phyloP scores from a whole-genome alignment of 2,888 invertebrate species.

The Hedya salicella region DNA sequence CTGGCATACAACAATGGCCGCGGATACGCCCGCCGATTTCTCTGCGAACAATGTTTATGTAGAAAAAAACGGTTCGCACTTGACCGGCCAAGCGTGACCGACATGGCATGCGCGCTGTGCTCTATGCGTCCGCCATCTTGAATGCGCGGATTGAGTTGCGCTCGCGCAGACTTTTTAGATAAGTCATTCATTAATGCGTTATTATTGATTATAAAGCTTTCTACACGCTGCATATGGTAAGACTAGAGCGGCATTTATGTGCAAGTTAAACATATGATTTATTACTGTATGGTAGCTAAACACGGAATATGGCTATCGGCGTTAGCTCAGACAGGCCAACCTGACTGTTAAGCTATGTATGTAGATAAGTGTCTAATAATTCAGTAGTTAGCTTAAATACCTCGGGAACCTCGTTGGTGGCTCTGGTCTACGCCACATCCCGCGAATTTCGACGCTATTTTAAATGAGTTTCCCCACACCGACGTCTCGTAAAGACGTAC shows the following conservation, averaged over 20 bases:
- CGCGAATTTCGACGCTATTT: too few species aligned
- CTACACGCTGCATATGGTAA: slow-evolving; percentile 27
- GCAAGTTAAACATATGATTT: background rate
- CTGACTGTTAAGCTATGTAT: too few species aligned
- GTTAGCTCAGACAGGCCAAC: background rate
- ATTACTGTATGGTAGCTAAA: background rate
- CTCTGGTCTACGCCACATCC: too few species aligned
- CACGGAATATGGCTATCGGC: background rate
- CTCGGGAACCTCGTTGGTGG: too few species aligned
- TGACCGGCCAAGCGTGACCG: slow-evolving; percentile 73
- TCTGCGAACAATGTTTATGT: slow-evolving; percentile 83
- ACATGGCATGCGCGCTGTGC: slow-evolving; percentile 80
- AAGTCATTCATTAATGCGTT: slow-evolving; percentile 31
- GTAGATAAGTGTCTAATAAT: too few species aligned
- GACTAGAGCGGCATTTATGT: background rate
- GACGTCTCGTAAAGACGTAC: too few species aligned
- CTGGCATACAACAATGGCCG: slow-evolving; percentile 77
- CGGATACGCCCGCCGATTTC: slow-evolving; percentile 83
- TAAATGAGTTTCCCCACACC: too few species aligned
- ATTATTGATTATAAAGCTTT: slow-evolving; percentile 27
- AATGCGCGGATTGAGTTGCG: slow-evolving; percentile 80
- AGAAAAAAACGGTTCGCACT: slow-evolving; percentile 77
- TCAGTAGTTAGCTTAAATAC: too few species aligned
- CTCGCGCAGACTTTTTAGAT: slow-evolving; percentile 55
- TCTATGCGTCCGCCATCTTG: slow-evolving; percentile 76